Evolutionary conservation across 1,140 invertebrate species (phyloP), one percentile per base, ranked within the genome.

Genomic region (Pararge aegeria): DNA sequence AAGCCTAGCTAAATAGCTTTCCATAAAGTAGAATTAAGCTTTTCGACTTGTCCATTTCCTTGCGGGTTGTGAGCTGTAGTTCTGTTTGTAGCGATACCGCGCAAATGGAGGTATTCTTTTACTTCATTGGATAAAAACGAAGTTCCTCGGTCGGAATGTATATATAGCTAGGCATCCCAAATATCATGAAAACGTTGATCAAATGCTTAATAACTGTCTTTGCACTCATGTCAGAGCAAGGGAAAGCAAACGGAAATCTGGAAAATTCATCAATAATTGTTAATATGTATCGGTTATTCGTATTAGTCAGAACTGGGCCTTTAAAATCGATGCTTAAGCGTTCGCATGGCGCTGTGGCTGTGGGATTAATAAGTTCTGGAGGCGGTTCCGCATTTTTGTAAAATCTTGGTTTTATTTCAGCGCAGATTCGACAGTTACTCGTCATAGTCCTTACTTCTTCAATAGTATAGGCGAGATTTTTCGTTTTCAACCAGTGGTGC

Each of bases 231-330:
- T 75, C 72, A 15, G 37, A n/a, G 20, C 66, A 69, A 5, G 65
- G 30, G 37, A 51, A 75, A 2, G 66, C 66, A 34, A 72, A 75
- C 1, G 69, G 66, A 18, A 69, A 75, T 44, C 69, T 29, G 0
- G 51, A 60, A 42, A 52, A 75, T 55, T 75, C 73, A 34, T 75
- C 73, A 18, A 70, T 68, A 1, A 75, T 48, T 0, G 69, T 72
- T 6, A 75, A 38, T 16, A 75, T 65, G 30, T 65, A 75, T 54
- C 56, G 55, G 18, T 75, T 72, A 12, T 42, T 38, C 5, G 46
- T 61, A 10, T 63, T 62, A 3, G 66, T 51, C 7, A 60, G 69
- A n/a, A 72, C 12, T 2, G 72, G 72, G 2, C 72, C 66, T 61
- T 71, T 75, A 34, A 75, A 70, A 55, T 75, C 72, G 5, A 75